phyloP scores from a whole-genome alignment of 35 echinoderm and acorn worm genomes.

The Stichopus chloronotus region DNA sequence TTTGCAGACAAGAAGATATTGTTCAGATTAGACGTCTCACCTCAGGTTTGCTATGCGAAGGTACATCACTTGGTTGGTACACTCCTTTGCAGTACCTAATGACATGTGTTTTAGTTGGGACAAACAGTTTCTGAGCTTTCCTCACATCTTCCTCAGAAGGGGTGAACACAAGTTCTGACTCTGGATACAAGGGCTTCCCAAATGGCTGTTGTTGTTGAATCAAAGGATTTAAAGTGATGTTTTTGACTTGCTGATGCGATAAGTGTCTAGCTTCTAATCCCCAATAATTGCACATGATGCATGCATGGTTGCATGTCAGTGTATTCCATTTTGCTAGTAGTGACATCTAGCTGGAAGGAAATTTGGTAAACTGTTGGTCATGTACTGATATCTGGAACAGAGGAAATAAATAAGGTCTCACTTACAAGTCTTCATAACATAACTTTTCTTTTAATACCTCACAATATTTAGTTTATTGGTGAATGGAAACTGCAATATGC shows the following conservation, averaged over 20 bases:
- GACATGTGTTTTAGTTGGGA: not conserved
- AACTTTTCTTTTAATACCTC: too few relatives aligned
- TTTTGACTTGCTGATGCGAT: not conserved
- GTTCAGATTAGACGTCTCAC: not conserved
- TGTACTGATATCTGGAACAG: not conserved
- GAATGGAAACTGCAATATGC: too few relatives aligned
- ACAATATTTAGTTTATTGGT: too few relatives aligned
- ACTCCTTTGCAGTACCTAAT: conserved; percentile 26
- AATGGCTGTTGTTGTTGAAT: conserved; percentile 21
- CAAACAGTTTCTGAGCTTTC: conserved; percentile 21
- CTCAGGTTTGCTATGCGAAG: conserved; percentile 9
- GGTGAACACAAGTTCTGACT: conserved; percentile 11
- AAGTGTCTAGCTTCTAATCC: not conserved
- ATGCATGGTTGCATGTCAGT: not conserved
- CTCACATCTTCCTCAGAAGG: conserved; percentile 24
- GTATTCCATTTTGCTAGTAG: not conserved
- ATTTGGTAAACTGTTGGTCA: not conserved
- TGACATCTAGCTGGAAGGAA: not conserved
- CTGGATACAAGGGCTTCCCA: conserved; percentile 31
- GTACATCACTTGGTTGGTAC: conserved; percentile 27
- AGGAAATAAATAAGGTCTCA: too few relatives aligned
- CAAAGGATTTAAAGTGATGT: conserved; percentile 4
- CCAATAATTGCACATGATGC: not conserved
- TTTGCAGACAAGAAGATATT: too few relatives aligned
- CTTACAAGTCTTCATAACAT: too few relatives aligned